phyloP scores from a whole-genome alignment of 2,797 vertebrate genomes.

The Zalophus californianus region DNA sequence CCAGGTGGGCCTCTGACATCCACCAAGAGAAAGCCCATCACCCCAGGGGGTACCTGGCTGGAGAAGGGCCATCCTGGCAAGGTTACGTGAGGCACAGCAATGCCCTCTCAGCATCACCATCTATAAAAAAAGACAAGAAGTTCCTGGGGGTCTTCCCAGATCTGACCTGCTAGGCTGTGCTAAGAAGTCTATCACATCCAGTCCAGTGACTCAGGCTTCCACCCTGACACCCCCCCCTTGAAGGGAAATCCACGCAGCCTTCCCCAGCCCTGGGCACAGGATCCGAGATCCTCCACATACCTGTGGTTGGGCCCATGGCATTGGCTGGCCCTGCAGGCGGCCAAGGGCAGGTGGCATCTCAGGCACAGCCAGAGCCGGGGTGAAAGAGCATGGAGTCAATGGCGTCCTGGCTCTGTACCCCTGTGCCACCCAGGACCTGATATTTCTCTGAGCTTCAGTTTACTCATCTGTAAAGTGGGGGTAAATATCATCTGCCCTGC shows the following conservation, averaged over 20 bases:
- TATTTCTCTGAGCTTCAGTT: neutral
- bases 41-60: neutral
- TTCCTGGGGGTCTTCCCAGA: neutral
- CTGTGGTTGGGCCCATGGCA: neutral
- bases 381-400: neutral
- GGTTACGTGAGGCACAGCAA: neutral
- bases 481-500: neutral
- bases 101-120: neutral
- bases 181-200: neutral
- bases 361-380: neutral
- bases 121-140: neutral
- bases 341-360: neutral
- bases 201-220: neutral
- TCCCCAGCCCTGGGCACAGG: neutral
- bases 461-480: slow-evolving; percentile 24
- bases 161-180: neutral
- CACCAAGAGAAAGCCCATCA: neutral
- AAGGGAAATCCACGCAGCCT: neutral
- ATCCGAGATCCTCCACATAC: neutral
- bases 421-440: neutral
- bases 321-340: neutral
- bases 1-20: neutral
- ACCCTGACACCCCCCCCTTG: neutral
- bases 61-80: neutral
- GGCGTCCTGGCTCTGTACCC: neutral